Evolutionary conservation across 2,113 vertebrate species (phyloP), one percentile per base, ranked within the genome.

Genomic region (Thamnaconus septentrionalis): DNA sequence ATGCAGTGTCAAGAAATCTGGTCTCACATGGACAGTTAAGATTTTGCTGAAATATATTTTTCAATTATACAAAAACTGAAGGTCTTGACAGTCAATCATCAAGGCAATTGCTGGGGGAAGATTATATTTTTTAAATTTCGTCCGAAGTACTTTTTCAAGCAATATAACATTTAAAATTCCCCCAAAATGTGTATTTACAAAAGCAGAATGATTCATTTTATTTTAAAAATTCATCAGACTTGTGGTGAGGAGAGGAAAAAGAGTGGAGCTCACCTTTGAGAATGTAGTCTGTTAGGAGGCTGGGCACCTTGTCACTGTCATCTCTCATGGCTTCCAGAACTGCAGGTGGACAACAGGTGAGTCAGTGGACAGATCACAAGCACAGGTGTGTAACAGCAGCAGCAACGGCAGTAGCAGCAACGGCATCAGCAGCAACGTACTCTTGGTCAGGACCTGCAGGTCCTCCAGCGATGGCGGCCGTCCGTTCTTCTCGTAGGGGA

Each of bases 231-330:
- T 11, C 40, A 41, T 18, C n/a, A 41, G 44, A 7, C 1, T 31
- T 31, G 18, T 1, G 18, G 18, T 31, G 18, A 31, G 18, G 10
- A 58, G 3, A 31, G 4, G 3, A 11, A 41, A 3, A 50, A 56
- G 1, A 54, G 5, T 7, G 52, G 46, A 6, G 5, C 66, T 83
- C 84, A 98, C 97, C 97, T 92, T 97, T 98, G 84, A 98, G 94
- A 73, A 98, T 99, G 68, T 98, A 98, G 80, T 99, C 96, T 70
- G 97, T 99, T 79, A 99, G 88, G 76, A 99, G 94, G 68, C 93
- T 91, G 63, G 96, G 97, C 70, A 99, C 97, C 86, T 95, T 98
- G 69, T 98, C 97, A 0, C 95, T 97, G 71, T 98, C 94, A 1
- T 98, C 97, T 69, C 93, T 96, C 95, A 99, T 98, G 45, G 96